Base-by-base conservation (phyloP, 2,888 invertebrate species). In the Macaria liturata region DNA sequence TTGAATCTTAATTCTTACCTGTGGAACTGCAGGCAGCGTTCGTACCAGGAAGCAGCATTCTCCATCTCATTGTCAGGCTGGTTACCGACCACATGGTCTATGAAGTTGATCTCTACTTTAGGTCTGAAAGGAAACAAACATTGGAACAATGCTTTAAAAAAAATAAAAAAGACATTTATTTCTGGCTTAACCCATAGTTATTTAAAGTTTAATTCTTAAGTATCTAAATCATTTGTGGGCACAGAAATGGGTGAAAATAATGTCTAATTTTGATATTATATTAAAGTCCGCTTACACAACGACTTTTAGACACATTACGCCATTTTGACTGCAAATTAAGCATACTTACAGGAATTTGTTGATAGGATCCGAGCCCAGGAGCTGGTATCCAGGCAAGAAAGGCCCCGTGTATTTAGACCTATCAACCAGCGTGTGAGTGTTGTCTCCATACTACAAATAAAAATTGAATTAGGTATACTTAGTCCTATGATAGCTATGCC, bases 21-120 rank as follows among this genome's bases (percentile, higher is more conserved):
- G 80, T 94, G 94, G 74, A 94, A 94, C 72, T 94, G 93, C 54
- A 94, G 78, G 46, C 93, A 90, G 4, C 91, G 84, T 66, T 94
- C 94, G 70, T 94, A 94, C 99, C 99, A 99, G 72, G 97, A 94
- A 0, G 96, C 98, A 0, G 95, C 96, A 40, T 94, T 90, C 82
- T 97, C 97, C 99, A 99, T 99, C 70, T 95, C 92, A 47, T 95
- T 87, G 74, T 99, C 97, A 0, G 99, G 98, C 84, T 99, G 99
- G 86, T 99, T 99, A 3, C 98, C 99, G 4, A 99, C 99, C 51
- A 98, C 95, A 80, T 99, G 99, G 83, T 99, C 99, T 58, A 99
- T 95, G 78, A 98, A 98, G 78, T 97, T 94, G 57, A 99, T 93
- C 66, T 95, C 94, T 32, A 93, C 90, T 54, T 93, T 85, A 0